Evolutionary conservation across 2,113 vertebrate species (phyloP), one percentile per base, ranked within the genome.

Genomic region (Regulus satrapa): DNA sequence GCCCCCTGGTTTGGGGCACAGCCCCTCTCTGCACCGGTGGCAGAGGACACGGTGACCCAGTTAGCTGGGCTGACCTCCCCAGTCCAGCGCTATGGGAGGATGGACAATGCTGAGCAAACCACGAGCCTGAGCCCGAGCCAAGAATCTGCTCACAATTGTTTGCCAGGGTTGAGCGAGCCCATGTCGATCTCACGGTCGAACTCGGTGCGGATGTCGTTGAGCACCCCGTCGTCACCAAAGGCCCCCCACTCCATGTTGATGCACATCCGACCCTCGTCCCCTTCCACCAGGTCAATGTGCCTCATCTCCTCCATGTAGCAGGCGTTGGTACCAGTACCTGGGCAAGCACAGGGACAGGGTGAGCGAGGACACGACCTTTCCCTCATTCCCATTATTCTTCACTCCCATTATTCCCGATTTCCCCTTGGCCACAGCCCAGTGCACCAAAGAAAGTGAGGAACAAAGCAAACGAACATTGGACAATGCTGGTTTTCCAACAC

Each of bases 281-380:
- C 99, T 25, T 99, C 99, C 89, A 99, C 98, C 74, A 97, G 78
- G 88, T 99, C 99, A 2, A 99, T 98, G 96, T 99, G 98, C 20
- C 98, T 98, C 99, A 99, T 99, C 93, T 99, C 99, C 96, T 99
- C 99, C 99, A 99, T 99, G 98, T 99, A 99, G 90, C 99, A 99
- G 54, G 99, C 99, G 0, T 99, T 99, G 82, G 98, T 99, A 5
- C 99, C 99, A 0, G 99, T 99, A 48, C 99, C 99, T 99, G 92
- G 7, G 54, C 64, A 2, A 59, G 67, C 31, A 32, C 0, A 5
- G 31, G 55, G n/a, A 12, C 1, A 10, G 0, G 1, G 25, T 91
- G 67, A 83, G 79, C 2, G 0, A 26, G 9, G 25, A 14, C 2
- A 1, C 15, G 6, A 43, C 73, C 9, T 26, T 59, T 6, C 88